Evolutionary conservation across 2,888 invertebrate genomes (phyloP).

Genomic region (Chironomus riparius): DNA sequence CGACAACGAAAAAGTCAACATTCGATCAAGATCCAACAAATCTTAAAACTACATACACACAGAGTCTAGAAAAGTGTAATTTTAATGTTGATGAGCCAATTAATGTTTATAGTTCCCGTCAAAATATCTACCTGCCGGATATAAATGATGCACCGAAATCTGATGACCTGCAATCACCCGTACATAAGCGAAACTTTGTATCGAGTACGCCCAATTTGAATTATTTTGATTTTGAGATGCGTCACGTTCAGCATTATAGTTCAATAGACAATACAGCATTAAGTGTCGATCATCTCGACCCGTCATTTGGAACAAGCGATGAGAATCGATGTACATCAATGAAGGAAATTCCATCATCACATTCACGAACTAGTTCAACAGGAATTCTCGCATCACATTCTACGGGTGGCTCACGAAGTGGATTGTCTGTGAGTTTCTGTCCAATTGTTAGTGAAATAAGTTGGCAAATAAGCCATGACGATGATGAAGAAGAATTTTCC

Average conservation of each 20-base stretch:
- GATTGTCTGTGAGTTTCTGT: slow-evolving; percentile 61
- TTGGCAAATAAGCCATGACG: slow-evolving; percentile 51
- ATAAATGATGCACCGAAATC: slow-evolving; percentile 40
- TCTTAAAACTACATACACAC: slow-evolving; percentile 39
- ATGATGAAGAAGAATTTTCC: slow-evolving; percentile 32
- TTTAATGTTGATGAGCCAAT: slow-evolving; percentile 32
- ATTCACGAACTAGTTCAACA: slow-evolving; percentile 32
- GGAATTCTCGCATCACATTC: slow-evolving; percentile 30
- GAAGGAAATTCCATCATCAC: slow-evolving; percentile 49
- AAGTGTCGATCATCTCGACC: neutral
- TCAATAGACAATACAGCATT: slow-evolving; percentile 10
- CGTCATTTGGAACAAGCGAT: slow-evolving; percentile 13
- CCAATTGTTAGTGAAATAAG: slow-evolving; percentile 72
- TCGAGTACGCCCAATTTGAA: slow-evolving; percentile 55
- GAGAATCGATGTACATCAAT: slow-evolving; percentile 50
- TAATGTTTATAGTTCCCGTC: slow-evolving; percentile 18
- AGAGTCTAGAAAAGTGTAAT: slow-evolving; percentile 41
- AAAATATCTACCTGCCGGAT: slow-evolving; percentile 6
- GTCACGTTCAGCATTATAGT: slow-evolving; percentile 20
- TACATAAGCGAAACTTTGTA: slow-evolving; percentile 33
- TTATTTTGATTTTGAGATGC: slow-evolving; percentile 31
- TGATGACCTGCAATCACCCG: slow-evolving; percentile 6
- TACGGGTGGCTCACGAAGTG: slow-evolving; percentile 43
- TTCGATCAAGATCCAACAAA: slow-evolving; percentile 43
- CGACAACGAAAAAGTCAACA: slow-evolving; percentile 30